phyloP scores from a whole-genome alignment of 2,888 invertebrate genomes.

The Spialia ferax region DNA sequence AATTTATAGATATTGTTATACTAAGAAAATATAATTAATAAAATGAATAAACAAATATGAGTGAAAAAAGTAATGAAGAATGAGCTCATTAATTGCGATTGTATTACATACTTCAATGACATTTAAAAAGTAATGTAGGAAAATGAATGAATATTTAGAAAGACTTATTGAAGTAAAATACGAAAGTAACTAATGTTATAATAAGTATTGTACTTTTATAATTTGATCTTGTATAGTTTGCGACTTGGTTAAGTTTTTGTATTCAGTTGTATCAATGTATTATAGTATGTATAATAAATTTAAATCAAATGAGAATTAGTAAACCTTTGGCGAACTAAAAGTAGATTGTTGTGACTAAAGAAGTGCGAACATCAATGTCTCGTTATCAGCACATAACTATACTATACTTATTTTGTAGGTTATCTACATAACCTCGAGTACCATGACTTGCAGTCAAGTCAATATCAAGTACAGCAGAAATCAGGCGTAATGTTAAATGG shows the following conservation, averaged over 20 bases:
- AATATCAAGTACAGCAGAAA: not conserved
- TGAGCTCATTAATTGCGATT: slow-evolving; percentile 83
- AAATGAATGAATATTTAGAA: slow-evolving; percentile 86
- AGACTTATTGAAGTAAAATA: slow-evolving; percentile 86
- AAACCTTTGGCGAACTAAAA: slow-evolving; percentile 42
- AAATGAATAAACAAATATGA: slow-evolving; percentile 85
- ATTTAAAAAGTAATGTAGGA: slow-evolving; percentile 83
- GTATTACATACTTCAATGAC: slow-evolving; percentile 85
- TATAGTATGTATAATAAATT: slow-evolving; percentile 41
- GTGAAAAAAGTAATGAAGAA: slow-evolving; percentile 80
- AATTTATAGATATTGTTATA: slow-evolving; percentile 87
- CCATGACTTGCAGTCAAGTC: not conserved
- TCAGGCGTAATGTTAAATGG: slow-evolving; percentile 9
- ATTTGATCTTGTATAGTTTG: slow-evolving; percentile 65
- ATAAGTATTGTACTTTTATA: slow-evolving; percentile 78
- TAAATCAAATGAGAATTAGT: slow-evolving; percentile 27
- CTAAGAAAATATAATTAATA: slow-evolving; percentile 87
- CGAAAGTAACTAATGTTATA: slow-evolving; percentile 83
- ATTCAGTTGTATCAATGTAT: slow-evolving; percentile 34
- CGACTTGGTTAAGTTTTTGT: slow-evolving; percentile 45
- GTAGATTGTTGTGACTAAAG: not conserved
- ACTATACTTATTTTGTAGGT: not conserved
- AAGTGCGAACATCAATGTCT: slow-evolving; percentile 8
- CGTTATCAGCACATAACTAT: not conserved
- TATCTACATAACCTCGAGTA: not conserved